Base-by-base conservation (phyloP, 2,113 vertebrate species). In the Raja brachyura region DNA sequence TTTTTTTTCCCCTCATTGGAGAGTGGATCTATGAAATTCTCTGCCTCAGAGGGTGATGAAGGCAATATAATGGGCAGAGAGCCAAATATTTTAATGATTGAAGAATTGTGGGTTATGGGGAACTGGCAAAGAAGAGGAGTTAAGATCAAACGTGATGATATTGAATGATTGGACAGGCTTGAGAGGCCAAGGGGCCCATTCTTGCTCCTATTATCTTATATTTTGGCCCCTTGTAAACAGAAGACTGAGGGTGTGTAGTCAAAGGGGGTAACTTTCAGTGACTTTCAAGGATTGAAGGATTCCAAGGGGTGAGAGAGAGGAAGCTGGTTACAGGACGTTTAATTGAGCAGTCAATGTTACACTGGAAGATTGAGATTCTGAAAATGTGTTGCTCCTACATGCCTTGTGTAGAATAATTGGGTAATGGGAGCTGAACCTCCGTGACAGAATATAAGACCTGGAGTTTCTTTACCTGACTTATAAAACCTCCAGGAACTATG, bases 391-490 rank as follows among this genome's bases (percentile, higher is more conserved):
- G 0, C 33, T 48, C 33, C 4, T 78, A 33, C 13, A 16, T 54
- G 8, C 59, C 81, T n/a, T 59, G 48, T 56, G 56, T 10, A 6
- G 54, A 28, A 25, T 59, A 54, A 28, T 85, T n/a, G 54, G 10
- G 81, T 13, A 54, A 13, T 85, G 25, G 20, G 56, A 59, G 56
- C 81, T 85, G 81, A 85, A 85, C 8, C 20, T 13, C 28, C 22
- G 22, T 85, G 48, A 85, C 56, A 11, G 33, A 79, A 20, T 20
- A 79, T 6, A 79, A 79, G 48, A 25, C 56, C 28, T 56, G 48
- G 59, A 85, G 54, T 10, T 85, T 85, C 54, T 85, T 85, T 85
- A 86, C 81, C 81, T 86, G 81, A 86, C 11, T 31, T 86, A 56
- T 86, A 86, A 86, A 61, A 86, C 28, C 0, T 61, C 56, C 56